Percentiles rank a stretch among this genome's conserved stretches.
phyloP scores from a whole-genome alignment of 1,140 invertebrate species.

The Drosophila subpulchrella region DNA sequence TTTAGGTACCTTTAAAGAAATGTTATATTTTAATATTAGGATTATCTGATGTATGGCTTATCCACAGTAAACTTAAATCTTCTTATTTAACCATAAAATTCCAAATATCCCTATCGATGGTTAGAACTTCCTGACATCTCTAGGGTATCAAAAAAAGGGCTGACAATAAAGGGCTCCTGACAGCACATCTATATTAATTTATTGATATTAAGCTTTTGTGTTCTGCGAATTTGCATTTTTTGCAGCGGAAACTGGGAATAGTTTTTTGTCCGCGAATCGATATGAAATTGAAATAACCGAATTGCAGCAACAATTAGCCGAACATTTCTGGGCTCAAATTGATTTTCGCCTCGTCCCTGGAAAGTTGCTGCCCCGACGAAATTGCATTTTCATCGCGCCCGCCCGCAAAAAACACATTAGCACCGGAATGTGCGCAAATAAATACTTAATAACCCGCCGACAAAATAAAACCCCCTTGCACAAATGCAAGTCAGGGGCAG shows the following conservation, averaged over 20 bases:
- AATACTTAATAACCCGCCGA: slow-evolving; percentile 67
- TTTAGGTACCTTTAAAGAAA: too few species aligned
- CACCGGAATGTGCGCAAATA: slow-evolving; percentile 65
- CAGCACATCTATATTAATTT: slow-evolving; percentile 52
- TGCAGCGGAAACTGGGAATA: slow-evolving; percentile 29
- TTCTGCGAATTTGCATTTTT: slow-evolving; percentile 46
- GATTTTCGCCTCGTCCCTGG: slow-evolving; percentile 35
- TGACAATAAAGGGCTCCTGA: slow-evolving; percentile 1
- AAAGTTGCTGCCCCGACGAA: slow-evolving; percentile 14
- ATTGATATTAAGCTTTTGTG: slow-evolving; percentile 65
- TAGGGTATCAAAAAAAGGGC: slow-evolving; percentile 10
- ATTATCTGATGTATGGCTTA: too few species aligned
- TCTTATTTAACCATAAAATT: too few species aligned
- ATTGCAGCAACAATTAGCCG: slow-evolving; percentile 29
- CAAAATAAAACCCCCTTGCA: slow-evolving; percentile 8
- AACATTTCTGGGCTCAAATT: slow-evolving; percentile 50
- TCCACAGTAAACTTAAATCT: too few species aligned
- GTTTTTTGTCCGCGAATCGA: slow-evolving; percentile 9
- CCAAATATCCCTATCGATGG: neutral
- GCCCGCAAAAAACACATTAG: slow-evolving; percentile 44
- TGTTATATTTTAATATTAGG: too few species aligned
- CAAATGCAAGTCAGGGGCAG: slow-evolving; percentile 42
- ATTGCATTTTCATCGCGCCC: slow-evolving; percentile 52
- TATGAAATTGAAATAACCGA: slow-evolving; percentile 20
- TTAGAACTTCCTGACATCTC: neutral